Base-by-base conservation (phyloP, 2,797 vertebrate species). In the Gila robusta region DNA sequence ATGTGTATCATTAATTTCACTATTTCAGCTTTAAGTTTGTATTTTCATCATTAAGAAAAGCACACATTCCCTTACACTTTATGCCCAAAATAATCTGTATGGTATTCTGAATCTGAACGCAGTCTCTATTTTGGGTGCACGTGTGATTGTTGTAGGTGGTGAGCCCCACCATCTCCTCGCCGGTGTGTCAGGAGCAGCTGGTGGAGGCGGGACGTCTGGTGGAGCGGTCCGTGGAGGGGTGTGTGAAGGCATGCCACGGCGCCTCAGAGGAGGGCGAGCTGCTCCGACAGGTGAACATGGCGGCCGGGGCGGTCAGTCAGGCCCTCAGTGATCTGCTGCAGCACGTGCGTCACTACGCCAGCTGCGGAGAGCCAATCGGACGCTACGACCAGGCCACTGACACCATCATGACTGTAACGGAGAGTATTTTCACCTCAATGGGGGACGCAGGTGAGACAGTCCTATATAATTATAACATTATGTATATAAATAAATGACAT, bases 401-500 rank as follows among this genome's bases (percentile, higher is more conserved):
- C 91, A 99, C 98, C 4, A 99, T 99, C 93, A 99, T 99, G 98
- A 99, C 98, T 0, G 98, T 99, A 93, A 99, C 98, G 0, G 98
- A 99, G 91, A 99, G 97, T 92, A 99, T 99, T 95, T 99, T 99
- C 95, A 98, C 97, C 59, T 99, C 98, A 17, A 99, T 99, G 98
- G 98, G 98, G 0, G 98, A 99, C 37, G 98, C 98, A 19, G 98
- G 98, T 99, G 89, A 97, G 97, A 89, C 26, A 56, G 23, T n/a
- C 49, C 28, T 32, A 17, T 17, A 66, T 4, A 32, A 66, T 0
- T 32, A 66, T 66, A 66, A 17, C 28, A n/a, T 26, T 26, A 62
- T 26, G 21, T 54, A 21, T 6, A 54, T 49, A 44, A 44, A 44
- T 3, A 44, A 44, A 44, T 11, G 2, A 44, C 41, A 11, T 44